A percentile compares a stretch with the other conserved stretches of the same genome.
Conservation (phyloP, 2,113 vertebrate species). For the Nothocercus nigrocapillus region DNA sequence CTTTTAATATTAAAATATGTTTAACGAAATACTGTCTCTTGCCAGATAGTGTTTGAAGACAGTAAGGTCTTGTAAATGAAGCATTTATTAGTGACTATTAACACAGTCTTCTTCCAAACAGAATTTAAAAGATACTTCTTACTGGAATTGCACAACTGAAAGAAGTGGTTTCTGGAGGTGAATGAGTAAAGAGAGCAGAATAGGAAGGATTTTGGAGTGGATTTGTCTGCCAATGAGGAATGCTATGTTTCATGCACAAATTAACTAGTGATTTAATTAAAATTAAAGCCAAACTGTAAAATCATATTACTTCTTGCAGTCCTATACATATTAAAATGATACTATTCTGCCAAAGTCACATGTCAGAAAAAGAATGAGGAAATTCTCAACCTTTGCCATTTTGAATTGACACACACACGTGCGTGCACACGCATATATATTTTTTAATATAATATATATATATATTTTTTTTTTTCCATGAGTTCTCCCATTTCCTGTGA, state of each 20-base stretch:
- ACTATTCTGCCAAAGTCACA: background rate
- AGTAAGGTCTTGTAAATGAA: background rate
- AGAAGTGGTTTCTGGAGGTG: conserved; percentile 26
- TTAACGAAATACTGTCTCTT: background rate
- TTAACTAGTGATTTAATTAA: conserved; percentile 8
- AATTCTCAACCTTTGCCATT: background rate
- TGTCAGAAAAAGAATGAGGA: background rate
- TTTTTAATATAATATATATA: no score
- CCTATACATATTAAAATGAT: conserved; percentile 31
- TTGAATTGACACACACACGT: background rate
- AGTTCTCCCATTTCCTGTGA: background rate
- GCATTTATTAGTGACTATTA: background rate
- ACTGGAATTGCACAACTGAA: background rate
- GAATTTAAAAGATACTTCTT: background rate
- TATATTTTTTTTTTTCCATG: no score
- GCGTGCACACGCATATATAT: no score
- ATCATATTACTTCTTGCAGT: conserved; percentile 33
- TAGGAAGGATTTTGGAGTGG: conserved; percentile 37
- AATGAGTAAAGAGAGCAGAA: background rate
- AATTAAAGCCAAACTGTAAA: conserved; percentile 34
- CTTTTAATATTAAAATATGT: background rate
- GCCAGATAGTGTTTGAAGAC: background rate
- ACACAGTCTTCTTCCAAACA: background rate
- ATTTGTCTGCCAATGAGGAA: background rate
- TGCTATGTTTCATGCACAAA: conserved; percentile 12